Evolutionary conservation across 2,113 vertebrate genomes (phyloP), one percentile per base, ranked within the genome.

Genomic region (Oryzias javanicus): DNA sequence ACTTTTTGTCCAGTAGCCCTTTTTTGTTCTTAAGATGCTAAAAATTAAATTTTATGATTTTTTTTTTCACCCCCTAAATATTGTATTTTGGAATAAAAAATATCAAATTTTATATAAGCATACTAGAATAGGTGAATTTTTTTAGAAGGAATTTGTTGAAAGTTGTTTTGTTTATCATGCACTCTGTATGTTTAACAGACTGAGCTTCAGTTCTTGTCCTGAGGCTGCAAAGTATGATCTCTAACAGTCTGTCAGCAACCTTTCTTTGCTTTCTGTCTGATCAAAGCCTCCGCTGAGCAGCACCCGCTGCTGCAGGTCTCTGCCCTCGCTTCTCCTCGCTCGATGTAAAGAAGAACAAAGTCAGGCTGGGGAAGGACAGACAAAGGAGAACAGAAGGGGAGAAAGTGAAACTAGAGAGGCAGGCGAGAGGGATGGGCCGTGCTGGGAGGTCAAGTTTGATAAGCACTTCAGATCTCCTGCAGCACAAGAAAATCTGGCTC

Each of bases 211-310:
- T 79, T 82, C 85, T 70, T 48, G 57, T 84, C 79, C 81, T 60
- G 19, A 58, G 64, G 71, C 69, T 50, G 70, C 74, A 48, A 14
- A 64, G 56, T 70, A 82, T 76, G 79, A 86, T 77, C 72, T 79
- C 65, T 73, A 76, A 66, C 81, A 64, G 64, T 78, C 69, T 79
- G 73, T 65, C 83, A 65, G 64, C 46, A 60, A 88, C 87, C 87
- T 85, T 76, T 72, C 76, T 51, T 46, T 55, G 72, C 72, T 85
- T 70, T 75, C 64, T 15, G 49, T 76, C 66, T 80, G 80, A 89
- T 90, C 87, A 90, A 90, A 90, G 86, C 74, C 64, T 78, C 42
- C n/a, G 51, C 70, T 72, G 62, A 78, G 72, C 82, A 75, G 49
- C 79, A 65, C 69, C 76, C 76, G 55, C 75, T 61, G 75, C 69